These are phyloP conservation scores for Psophia crepitans DNA, from an alignment of 2,113 vertebrate genomes.

Conservation along the genomic window DNA sequence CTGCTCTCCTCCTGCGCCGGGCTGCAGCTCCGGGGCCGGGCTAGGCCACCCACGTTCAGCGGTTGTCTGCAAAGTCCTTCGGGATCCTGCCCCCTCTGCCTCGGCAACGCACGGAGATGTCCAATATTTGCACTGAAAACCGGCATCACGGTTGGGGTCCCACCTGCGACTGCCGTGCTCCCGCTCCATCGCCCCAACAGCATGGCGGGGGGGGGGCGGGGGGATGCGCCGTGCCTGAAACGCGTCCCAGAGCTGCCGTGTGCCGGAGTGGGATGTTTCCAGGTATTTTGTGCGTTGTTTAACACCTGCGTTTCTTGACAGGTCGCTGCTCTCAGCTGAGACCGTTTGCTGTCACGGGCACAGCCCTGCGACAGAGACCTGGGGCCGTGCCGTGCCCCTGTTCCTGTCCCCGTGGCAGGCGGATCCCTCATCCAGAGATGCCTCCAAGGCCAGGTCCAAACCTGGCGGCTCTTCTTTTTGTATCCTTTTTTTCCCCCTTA, in stretches of 20 bases:
- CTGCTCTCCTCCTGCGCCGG: accelerated
- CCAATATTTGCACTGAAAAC: not conserved
- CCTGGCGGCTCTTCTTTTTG: not conserved
- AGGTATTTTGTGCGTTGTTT: not conserved
- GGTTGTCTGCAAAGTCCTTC: not conserved
- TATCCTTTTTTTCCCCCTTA: not conserved
- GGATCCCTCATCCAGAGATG: not conserved
- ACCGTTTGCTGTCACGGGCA: not conserved
- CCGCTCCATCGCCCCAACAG: not conserved
- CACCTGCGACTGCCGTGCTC: not conserved
- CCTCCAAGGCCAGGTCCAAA: accelerated
- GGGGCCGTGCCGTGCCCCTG: not conserved
- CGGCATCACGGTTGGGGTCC: accelerated
- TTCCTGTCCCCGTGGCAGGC: not conserved
- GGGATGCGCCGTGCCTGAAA: not conserved
- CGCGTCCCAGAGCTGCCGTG: accelerated
- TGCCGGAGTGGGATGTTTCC: not conserved
- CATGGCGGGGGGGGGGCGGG: accelerated
- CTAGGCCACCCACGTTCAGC: accelerated
- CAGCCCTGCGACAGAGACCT: not conserved
- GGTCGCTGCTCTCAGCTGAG: not conserved
- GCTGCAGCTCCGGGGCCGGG: not conserved
- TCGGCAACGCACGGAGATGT: accelerated
- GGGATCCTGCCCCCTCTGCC: not conserved
- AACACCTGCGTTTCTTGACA: not conserved